Conservation (phyloP, 2,113 vertebrate genomes). For the Melanostigma gelatinosum region DNA sequence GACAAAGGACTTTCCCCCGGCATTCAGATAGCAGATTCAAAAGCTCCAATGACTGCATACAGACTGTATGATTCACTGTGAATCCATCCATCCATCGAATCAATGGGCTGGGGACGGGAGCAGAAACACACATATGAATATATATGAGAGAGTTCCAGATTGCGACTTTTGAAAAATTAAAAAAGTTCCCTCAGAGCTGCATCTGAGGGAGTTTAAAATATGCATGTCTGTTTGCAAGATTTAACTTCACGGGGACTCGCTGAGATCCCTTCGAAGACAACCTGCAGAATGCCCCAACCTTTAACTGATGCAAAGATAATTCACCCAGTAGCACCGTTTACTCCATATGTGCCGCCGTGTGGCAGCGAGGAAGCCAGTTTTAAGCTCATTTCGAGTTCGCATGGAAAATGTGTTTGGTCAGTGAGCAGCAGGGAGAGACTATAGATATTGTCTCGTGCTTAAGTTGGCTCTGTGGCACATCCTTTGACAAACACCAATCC, state of each 20-base stretch:
- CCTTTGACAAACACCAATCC: constrained; percentile 62
- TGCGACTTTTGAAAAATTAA: constrained; percentile 49
- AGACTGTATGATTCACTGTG: constrained; percentile 39
- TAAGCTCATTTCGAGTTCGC: constrained; percentile 34
- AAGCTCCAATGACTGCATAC: constrained; percentile 27
- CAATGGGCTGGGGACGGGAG: not conserved
- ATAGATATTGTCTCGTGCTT: constrained; percentile 49
- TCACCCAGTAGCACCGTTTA: constrained; percentile 25
- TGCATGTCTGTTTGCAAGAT: constrained; percentile 49
- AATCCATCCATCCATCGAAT: no score
- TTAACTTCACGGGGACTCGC: constrained; percentile 5
- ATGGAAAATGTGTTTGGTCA: constrained; percentile 45
- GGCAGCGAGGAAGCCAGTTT: constrained; percentile 11
- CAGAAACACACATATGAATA: constrained; percentile 25
- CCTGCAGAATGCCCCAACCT: not conserved
- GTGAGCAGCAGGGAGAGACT: constrained; percentile 42
- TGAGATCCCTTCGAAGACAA: constrained; percentile 29
- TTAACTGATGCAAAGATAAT: constrained; percentile 20
- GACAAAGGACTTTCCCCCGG: not conserved
- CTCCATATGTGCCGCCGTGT: constrained; percentile 32
- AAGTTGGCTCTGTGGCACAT: constrained; percentile 56
- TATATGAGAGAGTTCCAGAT: constrained; percentile 30
- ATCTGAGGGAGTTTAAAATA: constrained; percentile 46
- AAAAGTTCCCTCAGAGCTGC: constrained; percentile 33
- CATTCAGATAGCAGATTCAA: constrained; percentile 22